Conservation (phyloP, 2,113 vertebrate species). For the Chamaea fasciata region DNA sequence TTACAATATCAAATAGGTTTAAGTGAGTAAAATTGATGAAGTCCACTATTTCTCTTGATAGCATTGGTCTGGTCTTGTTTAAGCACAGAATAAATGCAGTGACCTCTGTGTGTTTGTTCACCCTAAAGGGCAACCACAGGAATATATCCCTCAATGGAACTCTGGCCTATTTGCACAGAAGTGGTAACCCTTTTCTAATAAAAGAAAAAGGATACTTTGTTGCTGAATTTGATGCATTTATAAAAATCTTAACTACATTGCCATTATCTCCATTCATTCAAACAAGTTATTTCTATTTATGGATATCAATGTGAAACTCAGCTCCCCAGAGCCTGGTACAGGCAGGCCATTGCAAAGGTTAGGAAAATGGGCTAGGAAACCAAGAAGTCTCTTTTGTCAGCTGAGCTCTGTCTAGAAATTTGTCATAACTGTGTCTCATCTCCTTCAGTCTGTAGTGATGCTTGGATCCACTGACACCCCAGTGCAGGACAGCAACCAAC, state of each 20-base stretch:
- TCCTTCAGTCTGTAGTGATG: fast-evolving
- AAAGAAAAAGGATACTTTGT: not conserved
- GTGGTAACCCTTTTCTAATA: not conserved
- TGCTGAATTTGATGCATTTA: not conserved
- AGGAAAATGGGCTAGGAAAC: not conserved
- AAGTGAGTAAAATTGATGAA: not conserved
- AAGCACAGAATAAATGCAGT: not conserved
- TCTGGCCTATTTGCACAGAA: not conserved
- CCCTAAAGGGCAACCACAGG: not conserved
- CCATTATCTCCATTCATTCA: not conserved
- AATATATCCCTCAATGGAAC: not conserved
- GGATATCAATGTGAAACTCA: not conserved
- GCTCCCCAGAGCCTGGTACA: not conserved
- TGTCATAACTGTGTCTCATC: not conserved
- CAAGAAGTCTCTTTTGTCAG: not conserved
- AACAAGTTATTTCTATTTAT: not conserved
- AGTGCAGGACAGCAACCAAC: not conserved
- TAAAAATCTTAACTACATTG: not conserved
- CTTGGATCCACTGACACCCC: not conserved
- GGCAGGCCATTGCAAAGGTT: not conserved
- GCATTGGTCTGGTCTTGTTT: not conserved
- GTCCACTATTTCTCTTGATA: not conserved
- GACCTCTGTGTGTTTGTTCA: not conserved
- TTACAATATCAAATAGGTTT: not conserved
- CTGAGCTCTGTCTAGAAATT: not conserved